Evolutionary conservation across 2,797 vertebrate species (phyloP).

Genomic region (Decapterus maruadsi): DNA sequence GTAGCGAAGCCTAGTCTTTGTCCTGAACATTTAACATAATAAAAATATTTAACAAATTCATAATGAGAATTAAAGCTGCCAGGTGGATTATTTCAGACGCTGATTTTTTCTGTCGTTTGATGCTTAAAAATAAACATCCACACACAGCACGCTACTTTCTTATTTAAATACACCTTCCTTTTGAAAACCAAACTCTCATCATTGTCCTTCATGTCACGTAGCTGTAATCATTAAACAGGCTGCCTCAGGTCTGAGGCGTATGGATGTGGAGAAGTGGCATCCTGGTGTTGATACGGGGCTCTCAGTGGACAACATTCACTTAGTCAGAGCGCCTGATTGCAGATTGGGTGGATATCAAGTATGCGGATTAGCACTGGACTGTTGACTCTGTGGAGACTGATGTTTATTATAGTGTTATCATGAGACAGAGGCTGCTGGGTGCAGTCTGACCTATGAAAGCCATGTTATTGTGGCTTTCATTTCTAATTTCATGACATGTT

Average conservation of each 20-base stretch:
- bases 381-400: background rate
- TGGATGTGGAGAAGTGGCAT: background rate
- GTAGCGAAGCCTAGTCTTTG: background rate
- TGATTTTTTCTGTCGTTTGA: background rate
- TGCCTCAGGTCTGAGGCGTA: background rate
- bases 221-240: background rate
- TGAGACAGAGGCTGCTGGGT: background rate
- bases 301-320: background rate
- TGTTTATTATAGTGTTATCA: background rate
- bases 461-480: background rate
- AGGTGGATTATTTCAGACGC: background rate
- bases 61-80: slow-evolving; percentile 1
- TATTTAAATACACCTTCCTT: background rate
- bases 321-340: slow-evolving; percentile 9
- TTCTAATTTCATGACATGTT: background rate
- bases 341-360: background rate
- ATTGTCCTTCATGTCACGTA: background rate
- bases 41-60: background rate
- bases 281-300: slow-evolving; percentile 1
- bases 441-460: background rate
- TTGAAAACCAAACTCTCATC: background rate
- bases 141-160: too few relatives aligned
- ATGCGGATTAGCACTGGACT: background rate
- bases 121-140: too few relatives aligned
- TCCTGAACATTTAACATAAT: slow-evolving; percentile 4